Base-by-base conservation (phyloP, 2,113 vertebrate species). In the Rhinoderma darwinii region DNA sequence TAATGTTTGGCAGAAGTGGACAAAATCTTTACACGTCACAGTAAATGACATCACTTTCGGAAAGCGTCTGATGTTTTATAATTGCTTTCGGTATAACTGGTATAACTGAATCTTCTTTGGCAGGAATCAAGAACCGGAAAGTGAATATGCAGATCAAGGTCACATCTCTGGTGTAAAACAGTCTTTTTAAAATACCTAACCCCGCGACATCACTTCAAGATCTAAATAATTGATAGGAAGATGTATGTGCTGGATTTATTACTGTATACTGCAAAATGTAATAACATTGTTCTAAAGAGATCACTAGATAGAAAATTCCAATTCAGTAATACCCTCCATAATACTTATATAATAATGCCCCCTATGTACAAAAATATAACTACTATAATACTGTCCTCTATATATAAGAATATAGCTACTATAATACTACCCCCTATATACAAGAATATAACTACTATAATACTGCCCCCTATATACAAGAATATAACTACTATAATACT, bases 201-300 rank as follows among this genome's bases (percentile, higher is more conserved):
- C 74, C 17, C 74, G 27, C 11, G 74, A 77, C 74, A 77, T 77
- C 74, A 76, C 73, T 47, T 47, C 43, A 32, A 32, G 43, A 32
- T 51, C n/a, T 77, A 77, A 77, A 77, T 77, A 77, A 77, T 77
- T 50, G 74, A 77, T 77, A 32, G 44, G 25, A 75, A 50, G n/a
- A 50, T 77, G n/a, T 51, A 39, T 39, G 37, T 35, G 66, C 32
- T 20, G 32, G 66, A 70, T 70, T 17, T 37, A 70, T 18, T 37
- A 30, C 32, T 70, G 66, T 35, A 68, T 5, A 11, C 63, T 17
- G 30, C n/a, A 70, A 5, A 44, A 10, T 44, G 43, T 7, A 11
- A 47, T 8, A 47, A 11, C 9, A 12, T n/a, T n/a, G n/a, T n/a
- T n/a, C 9, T 47, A 47, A 12, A 47, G 9, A 47, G 44, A 47